These are phyloP conservation scores for Galago senegalensis DNA, from an alignment of 2,797 vertebrate genomes.

Conservation along the genomic window DNA sequence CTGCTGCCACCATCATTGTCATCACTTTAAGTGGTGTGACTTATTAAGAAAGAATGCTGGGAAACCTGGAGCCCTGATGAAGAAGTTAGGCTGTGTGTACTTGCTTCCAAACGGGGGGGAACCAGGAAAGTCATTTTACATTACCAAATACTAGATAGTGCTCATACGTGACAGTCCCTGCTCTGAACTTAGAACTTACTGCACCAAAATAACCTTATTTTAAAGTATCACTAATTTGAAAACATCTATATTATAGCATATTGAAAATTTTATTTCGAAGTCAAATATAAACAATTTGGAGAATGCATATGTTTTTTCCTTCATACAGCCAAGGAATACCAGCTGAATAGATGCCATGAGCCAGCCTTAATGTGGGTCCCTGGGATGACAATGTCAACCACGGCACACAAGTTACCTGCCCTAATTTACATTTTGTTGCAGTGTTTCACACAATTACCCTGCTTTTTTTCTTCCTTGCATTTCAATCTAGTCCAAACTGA, in stretches of 20 bases:
- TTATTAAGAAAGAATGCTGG: neutral
- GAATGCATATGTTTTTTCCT: neutral
- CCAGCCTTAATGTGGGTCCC: neutral
- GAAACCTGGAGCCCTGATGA: neutral
- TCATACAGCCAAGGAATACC: neutral
- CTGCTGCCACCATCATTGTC: neutral
- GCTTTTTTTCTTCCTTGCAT: neutral
- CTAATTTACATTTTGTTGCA: conserved; percentile 6
- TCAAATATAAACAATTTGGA: conserved; percentile 12
- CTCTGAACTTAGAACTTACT: conserved; percentile 38
- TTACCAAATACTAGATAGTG: neutral
- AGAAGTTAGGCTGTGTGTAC: neutral
- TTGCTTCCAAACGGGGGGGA: conserved; percentile 34
- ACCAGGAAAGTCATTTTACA: neutral
- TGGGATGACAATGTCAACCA: neutral
- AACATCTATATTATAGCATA: neutral
- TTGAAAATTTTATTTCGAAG: neutral
- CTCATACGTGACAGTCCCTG: neutral
- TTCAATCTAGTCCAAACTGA: conserved; percentile 4
- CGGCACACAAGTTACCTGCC: neutral
- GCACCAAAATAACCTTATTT: conserved; percentile 51
- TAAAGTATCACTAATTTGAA: conserved; percentile 34
- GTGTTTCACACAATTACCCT: neutral
- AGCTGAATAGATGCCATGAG: neutral
- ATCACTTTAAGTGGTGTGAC: neutral